Evolutionary conservation across 2,888 invertebrate genomes (phyloP).

Genomic region (Cepaea hortensis): DNA sequence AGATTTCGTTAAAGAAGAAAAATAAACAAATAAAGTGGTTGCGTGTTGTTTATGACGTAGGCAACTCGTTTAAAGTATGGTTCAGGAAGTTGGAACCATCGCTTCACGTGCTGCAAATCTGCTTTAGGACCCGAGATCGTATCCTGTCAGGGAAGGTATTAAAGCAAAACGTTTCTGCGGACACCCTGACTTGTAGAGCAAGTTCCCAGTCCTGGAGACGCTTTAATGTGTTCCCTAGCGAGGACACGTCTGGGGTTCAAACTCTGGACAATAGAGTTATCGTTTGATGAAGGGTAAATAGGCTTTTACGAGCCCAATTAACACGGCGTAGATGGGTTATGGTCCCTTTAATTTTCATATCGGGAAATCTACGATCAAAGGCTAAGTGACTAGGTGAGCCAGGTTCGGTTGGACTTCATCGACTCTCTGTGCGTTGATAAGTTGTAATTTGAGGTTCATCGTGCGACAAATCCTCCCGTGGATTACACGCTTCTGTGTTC

Average conservation of each 20-base stretch:
- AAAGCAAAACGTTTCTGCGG: neutral
- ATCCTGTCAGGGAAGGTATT: neutral
- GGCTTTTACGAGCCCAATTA: constrained; percentile 2
- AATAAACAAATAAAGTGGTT: neutral
- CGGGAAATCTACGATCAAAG: constrained; percentile 5
- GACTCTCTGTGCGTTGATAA: neutral
- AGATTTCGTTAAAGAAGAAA: neutral
- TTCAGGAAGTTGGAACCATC: neutral
- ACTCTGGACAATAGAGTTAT: neutral
- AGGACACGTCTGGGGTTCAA: neutral
- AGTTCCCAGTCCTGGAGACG: neutral
- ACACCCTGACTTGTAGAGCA: neutral
- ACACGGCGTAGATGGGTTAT: neutral
- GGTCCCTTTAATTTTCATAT: neutral
- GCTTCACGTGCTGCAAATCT: constrained; percentile 9
- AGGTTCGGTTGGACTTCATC: neutral
- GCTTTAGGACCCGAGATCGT: neutral
- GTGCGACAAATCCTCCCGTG: too few species aligned
- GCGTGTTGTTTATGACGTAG: neutral
- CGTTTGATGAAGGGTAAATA: neutral
- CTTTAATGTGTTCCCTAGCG: neutral
- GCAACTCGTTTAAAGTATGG: neutral
- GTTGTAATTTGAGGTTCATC: too few species aligned
- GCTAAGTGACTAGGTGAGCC: neutral
- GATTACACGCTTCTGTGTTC: too few species aligned